Evolutionary conservation across 2,113 vertebrate genomes (phyloP).

Genomic region (Ailuropoda melanoleuca): DNA sequence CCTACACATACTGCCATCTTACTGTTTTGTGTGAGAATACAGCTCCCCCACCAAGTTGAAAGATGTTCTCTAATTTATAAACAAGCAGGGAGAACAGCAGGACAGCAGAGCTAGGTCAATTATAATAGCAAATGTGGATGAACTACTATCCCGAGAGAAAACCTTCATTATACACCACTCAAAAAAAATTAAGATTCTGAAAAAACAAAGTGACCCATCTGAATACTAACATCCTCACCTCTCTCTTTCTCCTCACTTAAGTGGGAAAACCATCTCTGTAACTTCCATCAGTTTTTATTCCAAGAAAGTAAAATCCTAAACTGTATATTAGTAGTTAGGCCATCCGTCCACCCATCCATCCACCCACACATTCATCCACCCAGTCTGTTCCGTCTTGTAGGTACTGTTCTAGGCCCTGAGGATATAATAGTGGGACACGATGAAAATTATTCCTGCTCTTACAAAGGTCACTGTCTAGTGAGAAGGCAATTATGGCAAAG

Average conservation of each 20-base stretch:
- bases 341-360: background rate
- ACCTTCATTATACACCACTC: background rate
- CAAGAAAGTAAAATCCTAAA: background rate
- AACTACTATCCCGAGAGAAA: background rate
- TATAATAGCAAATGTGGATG: slow-evolving; percentile 62
- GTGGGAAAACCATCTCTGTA: background rate
- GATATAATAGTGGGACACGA: background rate
- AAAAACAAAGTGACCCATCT: background rate
- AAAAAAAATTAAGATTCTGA: slow-evolving; percentile 11
- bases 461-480: background rate
- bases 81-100: slow-evolving; percentile 62
- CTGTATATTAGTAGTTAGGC: background rate
- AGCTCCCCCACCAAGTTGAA: slow-evolving; percentile 65
- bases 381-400: background rate
- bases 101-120: slow-evolving; percentile 50
- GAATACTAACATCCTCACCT: background rate
- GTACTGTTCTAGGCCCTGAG: background rate
- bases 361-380: background rate
- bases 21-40: background rate
- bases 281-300: background rate
- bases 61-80: slow-evolving; percentile 70
- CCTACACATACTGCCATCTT: background rate
- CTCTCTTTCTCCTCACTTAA: background rate
- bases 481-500: background rate
- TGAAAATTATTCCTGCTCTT: background rate